These are phyloP conservation scores for Neolamprologus tretocephalus DNA, from an alignment of 2,113 vertebrate genomes.

Conservation along the genomic window DNA sequence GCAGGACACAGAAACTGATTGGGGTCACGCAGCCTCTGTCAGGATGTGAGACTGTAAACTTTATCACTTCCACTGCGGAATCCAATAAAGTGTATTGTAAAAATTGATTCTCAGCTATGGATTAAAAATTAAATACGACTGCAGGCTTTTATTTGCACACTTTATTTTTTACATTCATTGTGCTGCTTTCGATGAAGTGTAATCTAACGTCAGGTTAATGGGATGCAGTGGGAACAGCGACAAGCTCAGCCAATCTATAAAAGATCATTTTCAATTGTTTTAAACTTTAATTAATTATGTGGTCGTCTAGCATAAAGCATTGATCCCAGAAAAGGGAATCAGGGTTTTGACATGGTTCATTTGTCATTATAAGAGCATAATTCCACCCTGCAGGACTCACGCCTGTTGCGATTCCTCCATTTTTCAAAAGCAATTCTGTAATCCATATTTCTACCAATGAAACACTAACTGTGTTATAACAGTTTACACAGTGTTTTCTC, in stretches of 20 bases:
- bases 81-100: slow-evolving; percentile 43
- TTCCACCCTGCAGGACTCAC: background rate
- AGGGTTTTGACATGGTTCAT: slow-evolving; percentile 14
- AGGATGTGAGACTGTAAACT: slow-evolving; percentile 21
- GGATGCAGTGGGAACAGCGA: background rate
- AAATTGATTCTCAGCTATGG: slow-evolving; percentile 24
- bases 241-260: background rate
- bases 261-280: slow-evolving; percentile 6
- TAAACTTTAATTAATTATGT: slow-evolving; percentile 2
- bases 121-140: slow-evolving; percentile 31
- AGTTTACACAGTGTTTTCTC: slow-evolving; percentile 38
- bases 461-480: slow-evolving; percentile 18
- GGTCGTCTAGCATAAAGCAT: slow-evolving; percentile 4
- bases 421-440: background rate
- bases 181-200: background rate
- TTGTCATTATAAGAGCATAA: background rate
- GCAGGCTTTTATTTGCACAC: slow-evolving; percentile 24
- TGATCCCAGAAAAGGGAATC: background rate
- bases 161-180: slow-evolving; percentile 28
- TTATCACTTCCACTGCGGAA: slow-evolving; percentile 5
- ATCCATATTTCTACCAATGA: slow-evolving; percentile 33
- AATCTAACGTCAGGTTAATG: background rate
- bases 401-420: background rate
- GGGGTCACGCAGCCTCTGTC: slow-evolving; percentile 21
- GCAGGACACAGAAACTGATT: slow-evolving; percentile 10